These are phyloP conservation scores for Delichon dasypus DNA, from an alignment of 2,797 vertebrate genomes.

Conservation along the genomic window DNA sequence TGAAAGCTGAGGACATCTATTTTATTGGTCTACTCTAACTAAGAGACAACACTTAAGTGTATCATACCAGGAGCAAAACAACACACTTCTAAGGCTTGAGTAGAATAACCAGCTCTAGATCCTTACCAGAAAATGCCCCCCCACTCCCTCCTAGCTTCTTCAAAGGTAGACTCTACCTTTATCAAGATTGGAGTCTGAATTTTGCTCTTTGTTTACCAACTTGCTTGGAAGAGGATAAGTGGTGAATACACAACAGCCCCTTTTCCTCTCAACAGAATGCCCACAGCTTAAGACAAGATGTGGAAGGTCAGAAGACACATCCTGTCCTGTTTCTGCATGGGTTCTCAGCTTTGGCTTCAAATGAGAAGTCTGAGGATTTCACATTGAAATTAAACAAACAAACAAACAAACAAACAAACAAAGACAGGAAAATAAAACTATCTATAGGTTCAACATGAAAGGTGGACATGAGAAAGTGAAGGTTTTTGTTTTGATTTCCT, in stretches of 20 bases:
- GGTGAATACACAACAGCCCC: neutral
- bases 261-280: neutral
- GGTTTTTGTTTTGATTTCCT: neutral
- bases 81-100: neutral
- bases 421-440: neutral
- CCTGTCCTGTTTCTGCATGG: neutral
- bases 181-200: neutral
- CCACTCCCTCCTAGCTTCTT: neutral
- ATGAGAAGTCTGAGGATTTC: neutral
- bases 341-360: conserved; percentile 6
- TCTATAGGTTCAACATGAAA: neutral
- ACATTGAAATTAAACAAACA: neutral
- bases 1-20: neutral
- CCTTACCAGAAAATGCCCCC: neutral
- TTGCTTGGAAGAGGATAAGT: neutral
- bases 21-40: neutral
- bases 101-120: neutral
- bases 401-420: neutral
- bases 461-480: neutral
- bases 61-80: neutral
- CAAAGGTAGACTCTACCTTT: neutral
- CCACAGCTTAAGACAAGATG: neutral
- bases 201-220: neutral
- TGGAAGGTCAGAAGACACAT: neutral
- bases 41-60: neutral